Evolutionary conservation across 92 coral and sea anemone genomes (phyloP).

Genomic region (Scolanthus callimorphus): DNA sequence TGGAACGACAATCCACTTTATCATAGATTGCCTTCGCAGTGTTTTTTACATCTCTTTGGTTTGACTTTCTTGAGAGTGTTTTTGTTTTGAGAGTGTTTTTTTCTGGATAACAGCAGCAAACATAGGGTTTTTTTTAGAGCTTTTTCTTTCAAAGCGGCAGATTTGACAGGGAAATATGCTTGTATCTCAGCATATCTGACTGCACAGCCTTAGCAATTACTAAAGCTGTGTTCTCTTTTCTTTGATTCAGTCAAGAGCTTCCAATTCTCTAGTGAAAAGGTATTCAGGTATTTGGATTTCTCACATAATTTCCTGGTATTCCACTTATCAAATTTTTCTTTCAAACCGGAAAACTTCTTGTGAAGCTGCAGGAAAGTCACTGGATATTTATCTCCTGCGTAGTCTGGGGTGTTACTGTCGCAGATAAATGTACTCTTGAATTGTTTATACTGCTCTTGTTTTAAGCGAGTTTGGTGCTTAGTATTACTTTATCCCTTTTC

Average conservation of each 20-base stretch:
- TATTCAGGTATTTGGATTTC: constrained; percentile 5
- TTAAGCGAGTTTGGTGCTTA: background rate
- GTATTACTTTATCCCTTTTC: constrained; percentile 1
- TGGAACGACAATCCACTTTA: constrained; percentile 9
- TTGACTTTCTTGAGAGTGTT: constrained; percentile 8
- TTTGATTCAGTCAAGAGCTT: no score
- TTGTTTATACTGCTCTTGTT: constrained; percentile 25
- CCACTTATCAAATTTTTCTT: constrained; percentile 14
- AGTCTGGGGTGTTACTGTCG: no score
- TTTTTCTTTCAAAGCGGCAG: constrained; percentile 7
- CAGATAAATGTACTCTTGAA: constrained; percentile 2
- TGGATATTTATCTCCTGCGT: constrained; percentile 10
- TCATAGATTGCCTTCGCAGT: constrained; percentile 28
- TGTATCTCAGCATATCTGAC: constrained; percentile 30
- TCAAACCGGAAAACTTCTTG: constrained; percentile 19
- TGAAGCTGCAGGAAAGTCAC: constrained; percentile 4
- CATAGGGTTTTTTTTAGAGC: constrained; percentile 14
- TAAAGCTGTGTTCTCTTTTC: constrained; percentile 20
- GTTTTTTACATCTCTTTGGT: constrained; percentile 8
- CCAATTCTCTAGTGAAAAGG: no score
- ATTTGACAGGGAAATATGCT: constrained; percentile 32
- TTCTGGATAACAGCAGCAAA: background rate
- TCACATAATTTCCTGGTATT: constrained; percentile 15
- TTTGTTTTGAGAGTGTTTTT: no score
- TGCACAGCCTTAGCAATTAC: constrained; percentile 29